A percentile compares a stretch with the other conserved stretches of the same genome.
These are phyloP conservation scores for Eulemur rufifrons DNA, from an alignment of 2,113 vertebrate genomes.

Conservation along the genomic window DNA sequence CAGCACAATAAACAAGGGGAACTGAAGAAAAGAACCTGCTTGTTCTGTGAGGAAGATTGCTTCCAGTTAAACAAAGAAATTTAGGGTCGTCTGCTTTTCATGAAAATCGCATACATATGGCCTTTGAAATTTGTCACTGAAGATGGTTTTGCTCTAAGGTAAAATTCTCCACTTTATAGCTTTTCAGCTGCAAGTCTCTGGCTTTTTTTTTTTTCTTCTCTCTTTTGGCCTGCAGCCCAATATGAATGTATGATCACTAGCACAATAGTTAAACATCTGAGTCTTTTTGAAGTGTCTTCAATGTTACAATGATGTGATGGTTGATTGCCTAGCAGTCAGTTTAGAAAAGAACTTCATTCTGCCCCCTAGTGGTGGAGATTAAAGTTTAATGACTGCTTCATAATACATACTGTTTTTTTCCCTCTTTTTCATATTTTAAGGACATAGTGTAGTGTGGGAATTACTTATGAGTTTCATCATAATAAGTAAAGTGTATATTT, in stretches of 20 bases:
- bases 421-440: not conserved
- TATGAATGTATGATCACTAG: conserved; percentile 88
- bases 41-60: conserved; percentile 75
- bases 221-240: conserved; percentile 87
- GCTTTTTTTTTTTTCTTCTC: conserved; percentile 53
- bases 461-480: not conserved
- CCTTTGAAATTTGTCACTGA: conserved; percentile 89
- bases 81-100: conserved; percentile 85
- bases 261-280: conserved; percentile 89
- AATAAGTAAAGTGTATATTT: not conserved
- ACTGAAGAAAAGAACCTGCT: conserved; percentile 70
- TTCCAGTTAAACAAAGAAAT: conserved; percentile 88
- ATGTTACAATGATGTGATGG: conserved; percentile 80
- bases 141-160: conserved; percentile 87
- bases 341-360: conserved; percentile 76
- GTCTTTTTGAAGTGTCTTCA: conserved; percentile 87
- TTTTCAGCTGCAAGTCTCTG: conserved; percentile 83
- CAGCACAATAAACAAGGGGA: conserved; percentile 75
- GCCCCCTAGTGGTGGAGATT: conserved; percentile 83
- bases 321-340: conserved; percentile 78
- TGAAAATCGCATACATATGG: conserved; percentile 86
- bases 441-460: not conserved
- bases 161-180: conserved; percentile 86
- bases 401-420: not conserved
- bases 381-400: conserved; percentile 70